A percentile compares a stretch with the other conserved stretches of the same genome.
Evolutionary conservation across 2,888 invertebrate species (phyloP).

Genomic region (Pecten maximus): DNA sequence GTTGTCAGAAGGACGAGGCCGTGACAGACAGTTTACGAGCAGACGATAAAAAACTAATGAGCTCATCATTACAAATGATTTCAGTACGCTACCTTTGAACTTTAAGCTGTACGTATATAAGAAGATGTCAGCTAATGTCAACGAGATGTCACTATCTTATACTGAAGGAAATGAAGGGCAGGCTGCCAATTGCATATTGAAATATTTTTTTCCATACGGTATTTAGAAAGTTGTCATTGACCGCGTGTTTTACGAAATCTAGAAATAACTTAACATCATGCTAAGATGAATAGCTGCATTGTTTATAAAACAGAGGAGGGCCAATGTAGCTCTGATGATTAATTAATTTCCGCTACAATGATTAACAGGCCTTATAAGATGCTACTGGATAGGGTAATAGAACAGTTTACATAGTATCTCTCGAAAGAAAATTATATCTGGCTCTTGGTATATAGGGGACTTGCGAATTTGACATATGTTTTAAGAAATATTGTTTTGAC

Average conservation of each 20-base stretch:
- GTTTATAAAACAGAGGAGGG: no score
- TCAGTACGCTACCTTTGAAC: conserved; percentile 13
- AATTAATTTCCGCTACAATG: no score
- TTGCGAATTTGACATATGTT: no score
- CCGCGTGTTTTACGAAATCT: neutral
- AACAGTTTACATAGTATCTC: no score
- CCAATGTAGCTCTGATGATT: no score
- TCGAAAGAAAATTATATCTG: no score
- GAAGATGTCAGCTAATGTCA: neutral
- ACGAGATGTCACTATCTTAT: neutral
- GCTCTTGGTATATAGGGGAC: no score
- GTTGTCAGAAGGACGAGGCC: neutral
- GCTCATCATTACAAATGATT: neutral
- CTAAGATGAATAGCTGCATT: no score
- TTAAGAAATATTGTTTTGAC: no score
- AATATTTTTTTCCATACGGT: neutral
- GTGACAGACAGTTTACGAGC: conserved; percentile 30
- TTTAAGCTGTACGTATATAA: neutral
- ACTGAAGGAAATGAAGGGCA: neutral
- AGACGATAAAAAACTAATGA: conserved; percentile 9
- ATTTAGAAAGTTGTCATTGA: neutral
- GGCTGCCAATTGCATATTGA: neutral
- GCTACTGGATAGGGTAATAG: no score
- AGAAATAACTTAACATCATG: neutral
- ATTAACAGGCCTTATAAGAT: no score